phyloP scores from a whole-genome alignment of 2,888 invertebrate species.

The Slavum lentiscoides region DNA sequence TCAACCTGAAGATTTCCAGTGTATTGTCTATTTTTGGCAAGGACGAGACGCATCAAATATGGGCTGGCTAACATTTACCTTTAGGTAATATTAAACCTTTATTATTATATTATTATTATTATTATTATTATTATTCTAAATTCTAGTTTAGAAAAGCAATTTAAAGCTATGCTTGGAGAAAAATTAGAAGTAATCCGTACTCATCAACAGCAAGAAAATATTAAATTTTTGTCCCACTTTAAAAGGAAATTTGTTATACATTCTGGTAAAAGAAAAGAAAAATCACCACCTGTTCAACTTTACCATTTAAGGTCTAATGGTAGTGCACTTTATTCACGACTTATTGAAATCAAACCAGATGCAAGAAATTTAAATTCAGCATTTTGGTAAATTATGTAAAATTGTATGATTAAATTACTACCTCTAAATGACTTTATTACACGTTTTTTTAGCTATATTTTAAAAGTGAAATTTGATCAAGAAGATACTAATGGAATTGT shows the following conservation, averaged over 20 bases:
- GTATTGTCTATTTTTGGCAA: constrained; percentile 99
- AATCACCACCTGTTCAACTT: constrained; percentile 75
- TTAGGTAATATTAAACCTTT: constrained; percentile 65
- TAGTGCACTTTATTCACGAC: constrained; percentile 86
- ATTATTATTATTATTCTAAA: constrained; percentile 8
- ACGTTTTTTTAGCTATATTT: constrained; percentile 73
- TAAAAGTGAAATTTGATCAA: constrained; percentile 87
- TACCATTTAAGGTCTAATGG: constrained; percentile 96
- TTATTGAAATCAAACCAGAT: constrained; percentile 82
- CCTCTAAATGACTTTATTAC: constrained; percentile 47
- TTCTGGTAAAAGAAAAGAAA: constrained; percentile 75
- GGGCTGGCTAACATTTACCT: constrained; percentile 99
- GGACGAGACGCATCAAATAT: constrained; percentile 95
- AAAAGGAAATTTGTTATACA: constrained; percentile 91
- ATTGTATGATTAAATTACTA: constrained; percentile 20
- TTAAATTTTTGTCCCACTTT: constrained; percentile 98
- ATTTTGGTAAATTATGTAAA: constrained; percentile 75
- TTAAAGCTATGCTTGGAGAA: constrained; percentile 83
- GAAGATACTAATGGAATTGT: constrained; percentile 79
- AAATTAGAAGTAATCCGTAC: constrained; percentile 93
- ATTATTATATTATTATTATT: neutral
- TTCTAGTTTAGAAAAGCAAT: constrained; percentile 79
- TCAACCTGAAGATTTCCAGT: constrained; percentile 75
- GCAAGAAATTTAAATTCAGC: constrained; percentile 85
- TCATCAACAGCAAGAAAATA: constrained; percentile 97